Base-by-base conservation (phyloP, 2,888 invertebrate species). In the Thera obeliscata region DNA sequence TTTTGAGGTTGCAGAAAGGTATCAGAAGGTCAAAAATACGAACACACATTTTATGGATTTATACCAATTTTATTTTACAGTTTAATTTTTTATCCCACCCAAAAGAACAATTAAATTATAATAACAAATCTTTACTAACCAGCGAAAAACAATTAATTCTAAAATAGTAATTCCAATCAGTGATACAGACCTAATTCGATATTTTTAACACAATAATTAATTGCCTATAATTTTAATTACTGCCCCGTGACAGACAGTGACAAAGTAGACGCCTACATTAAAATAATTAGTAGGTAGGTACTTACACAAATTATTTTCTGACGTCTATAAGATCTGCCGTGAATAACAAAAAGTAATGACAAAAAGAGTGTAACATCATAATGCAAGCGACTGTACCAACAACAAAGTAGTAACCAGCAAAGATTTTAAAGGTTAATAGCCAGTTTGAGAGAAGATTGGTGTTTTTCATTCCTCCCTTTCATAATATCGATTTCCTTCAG, bases 11-110 rank as follows among this genome's bases (percentile, higher is more conserved):
- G 22, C 22, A 22, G 22, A 22, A 22, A 22, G 22, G 22, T 22
- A 22, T 22, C 22, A 22, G 22, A 22, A 56, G 38, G 57, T 3
- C 0, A 1, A 46, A 65, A 69, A 65, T 65, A 66, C 50, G 46
- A 75, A 76, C 63, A 74, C 67, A 64, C 52, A 61, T 64, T 71
- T 73, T 49, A 62, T 63, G 67, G 68, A 79, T 82, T 84, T 81
- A 76, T 80, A 80, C 78, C 78, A 82, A 76, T 85, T 81, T 89
- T 89, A 90, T 89, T 91, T 83, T 83, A 81, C 35, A 61, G n/a
- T 52, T 61, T 87, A 22, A 87, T 85, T 86, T 83, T 83, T 81
- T 80, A 86, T 86, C 84, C 87, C 85, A 83, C 81, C 69, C 83
- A 85, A 87, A 84, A 85, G 83, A 85, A 82, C 83, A 78, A 78